Base-by-base conservation (phyloP, 2,888 invertebrate species). In the Ormia ochracea region DNA sequence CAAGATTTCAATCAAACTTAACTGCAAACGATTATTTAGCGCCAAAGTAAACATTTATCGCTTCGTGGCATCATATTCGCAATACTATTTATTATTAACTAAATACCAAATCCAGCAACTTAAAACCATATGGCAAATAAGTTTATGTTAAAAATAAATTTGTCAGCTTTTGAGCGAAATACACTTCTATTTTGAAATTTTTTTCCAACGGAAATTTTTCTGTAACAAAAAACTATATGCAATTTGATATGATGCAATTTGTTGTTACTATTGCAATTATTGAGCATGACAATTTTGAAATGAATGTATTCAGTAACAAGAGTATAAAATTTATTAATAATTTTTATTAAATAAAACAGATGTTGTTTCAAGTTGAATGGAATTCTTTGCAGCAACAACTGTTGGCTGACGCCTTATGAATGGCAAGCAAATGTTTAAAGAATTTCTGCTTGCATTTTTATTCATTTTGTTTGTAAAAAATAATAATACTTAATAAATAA, bases 241-340 rank as follows among this genome's bases (percentile, higher is more conserved):
- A 14, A 38, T 43, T 28, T 19, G 12, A 56, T 56, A 74, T 80
- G 79, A 80, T 80, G 75, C 75, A 80, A 80, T 80, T 76, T 66
- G 72, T 56, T 52, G 66, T 63, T 72, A 28, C 23, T 26, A 80
- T 80, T 80, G 28, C 80, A 72, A 68, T 76, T 69, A 56, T 61
- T 65, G 56, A 17, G 45, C 38, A 58, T 31, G 48, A 26, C 38
- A 48, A 19, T 58, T 74, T 56, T 28, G 10, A 33, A 38, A 21
- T 58, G 17, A 45, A 19, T 43, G 58, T 17, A n/a, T n/a, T 41
- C n/a, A 21, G 21, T 17, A 33, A n/a, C 14, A 23, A 7, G 17
- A 38, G 54, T 14, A 17, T 21, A 4, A 38, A 43, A 54, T 41
- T 17, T 58, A 66, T 66, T 58, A 21, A 41, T 61, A 65, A 56